Evolutionary conservation across 2,797 vertebrate genomes (phyloP).

Genomic region (Pelobates cultripes): DNA sequence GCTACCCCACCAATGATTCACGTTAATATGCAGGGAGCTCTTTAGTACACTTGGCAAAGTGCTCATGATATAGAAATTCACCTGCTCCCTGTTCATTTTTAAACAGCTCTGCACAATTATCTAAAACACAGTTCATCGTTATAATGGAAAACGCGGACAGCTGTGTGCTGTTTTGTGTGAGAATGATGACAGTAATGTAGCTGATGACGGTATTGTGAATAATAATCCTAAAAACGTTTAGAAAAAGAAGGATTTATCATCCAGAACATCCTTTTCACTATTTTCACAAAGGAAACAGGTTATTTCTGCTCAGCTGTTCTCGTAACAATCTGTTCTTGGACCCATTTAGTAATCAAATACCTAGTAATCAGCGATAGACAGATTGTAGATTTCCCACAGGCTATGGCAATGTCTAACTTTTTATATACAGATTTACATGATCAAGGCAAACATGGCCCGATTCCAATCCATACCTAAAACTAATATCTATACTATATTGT

Average conservation of each 20-base stretch:
- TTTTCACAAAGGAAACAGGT: constrained; percentile 10
- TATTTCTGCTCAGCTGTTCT: neutral
- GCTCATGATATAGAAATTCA: constrained; percentile 23
- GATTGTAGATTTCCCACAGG: too few species aligned
- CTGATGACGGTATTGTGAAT: constrained; percentile 39
- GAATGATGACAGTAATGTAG: constrained; percentile 39
- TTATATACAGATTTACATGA: too few species aligned
- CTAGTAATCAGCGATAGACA: too few species aligned
- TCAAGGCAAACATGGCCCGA: too few species aligned
- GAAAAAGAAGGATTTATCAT: constrained; percentile 15
- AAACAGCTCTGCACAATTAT: constrained; percentile 24
- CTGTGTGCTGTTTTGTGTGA: constrained; percentile 41
- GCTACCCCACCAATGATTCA: too few species aligned
- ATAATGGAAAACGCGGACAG: constrained; percentile 45
- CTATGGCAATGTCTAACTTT: too few species aligned
- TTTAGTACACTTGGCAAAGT: neutral
- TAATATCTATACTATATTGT: too few species aligned
- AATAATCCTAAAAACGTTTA: constrained; percentile 38
- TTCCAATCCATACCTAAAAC: too few species aligned
- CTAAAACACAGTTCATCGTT: constrained; percentile 17
- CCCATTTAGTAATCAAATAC: too few species aligned
- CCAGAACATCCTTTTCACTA: constrained; percentile 17
- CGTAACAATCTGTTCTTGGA: too few species aligned
- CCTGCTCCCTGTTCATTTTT: constrained; percentile 22
- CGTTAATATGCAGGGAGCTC: too few species aligned